Evolutionary conservation across 2,797 vertebrate genomes (phyloP).

Genomic region (Natrix natrix): DNA sequence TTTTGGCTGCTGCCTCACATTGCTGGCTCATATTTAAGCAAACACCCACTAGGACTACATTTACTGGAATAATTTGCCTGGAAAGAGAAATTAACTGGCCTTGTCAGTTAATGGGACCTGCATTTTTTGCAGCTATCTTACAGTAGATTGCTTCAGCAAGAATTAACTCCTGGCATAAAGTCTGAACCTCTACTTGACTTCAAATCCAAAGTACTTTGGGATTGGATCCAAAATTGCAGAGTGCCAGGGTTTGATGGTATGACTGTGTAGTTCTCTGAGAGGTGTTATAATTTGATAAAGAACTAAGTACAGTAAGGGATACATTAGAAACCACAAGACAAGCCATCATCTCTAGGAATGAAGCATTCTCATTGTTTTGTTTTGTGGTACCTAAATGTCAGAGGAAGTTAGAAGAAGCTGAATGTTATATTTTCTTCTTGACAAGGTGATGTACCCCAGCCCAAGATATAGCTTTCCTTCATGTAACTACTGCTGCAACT

Average conservation of each 20-base stretch:
- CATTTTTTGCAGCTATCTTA: not conserved
- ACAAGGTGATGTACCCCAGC: not conserved
- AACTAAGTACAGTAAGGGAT: not conserved
- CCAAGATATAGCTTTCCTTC: not conserved
- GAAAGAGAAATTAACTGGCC: not conserved
- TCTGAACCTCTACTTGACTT: not conserved
- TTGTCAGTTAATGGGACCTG: not conserved
- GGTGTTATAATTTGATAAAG: not conserved
- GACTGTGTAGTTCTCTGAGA: not conserved
- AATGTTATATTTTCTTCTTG: not conserved
- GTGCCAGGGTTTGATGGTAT: not conserved
- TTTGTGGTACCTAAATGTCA: not conserved
- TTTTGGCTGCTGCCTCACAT: not conserved
- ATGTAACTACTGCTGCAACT: not conserved
- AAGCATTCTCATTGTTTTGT: not conserved
- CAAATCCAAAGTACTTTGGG: not conserved
- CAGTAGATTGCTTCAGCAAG: not conserved
- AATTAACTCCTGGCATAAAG: not conserved
- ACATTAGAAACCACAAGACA: not conserved
- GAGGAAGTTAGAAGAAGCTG: not conserved
- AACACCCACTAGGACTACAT: not conserved
- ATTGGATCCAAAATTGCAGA: not conserved
- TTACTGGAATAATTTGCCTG: not conserved
- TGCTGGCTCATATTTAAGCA: not conserved
- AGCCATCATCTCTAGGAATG: not conserved